Evolutionary conservation across 2,113 vertebrate species (phyloP), one percentile per base, ranked within the genome.

Genomic region (Apteryx mantelli): DNA sequence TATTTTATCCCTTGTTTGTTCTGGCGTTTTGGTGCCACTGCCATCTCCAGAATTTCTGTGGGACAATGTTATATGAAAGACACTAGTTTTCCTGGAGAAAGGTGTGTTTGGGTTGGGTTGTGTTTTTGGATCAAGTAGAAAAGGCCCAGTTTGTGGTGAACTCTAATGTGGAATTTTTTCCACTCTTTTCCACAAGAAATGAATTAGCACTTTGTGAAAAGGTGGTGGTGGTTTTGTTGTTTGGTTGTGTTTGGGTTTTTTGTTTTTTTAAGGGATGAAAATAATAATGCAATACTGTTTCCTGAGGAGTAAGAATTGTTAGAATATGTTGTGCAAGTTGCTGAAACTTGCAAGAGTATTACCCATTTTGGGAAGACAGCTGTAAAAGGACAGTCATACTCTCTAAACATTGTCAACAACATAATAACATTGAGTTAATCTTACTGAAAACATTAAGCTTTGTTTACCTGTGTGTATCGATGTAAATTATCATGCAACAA

Each of bases 181-280:
- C 4, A 4, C 24, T 42, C 18, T 34, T 11, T 66, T 66, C 42
- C 40, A 7, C 2, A 24, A 28, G 8, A 63, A 24, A 3, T 53
- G 21, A 25, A 68, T 3, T 36, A 80, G 19, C 30, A 64, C 7
- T 91, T 52, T 21, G 0, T 64, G 15, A 0, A 2, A 36, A 61
- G 12, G 24, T 50, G 28, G 21, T 46, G 44, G 44, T 46, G 36
- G 36, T 38, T 38, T 38, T 38, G 36, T 38, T 38, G 36, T 38
- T 38, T 38, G 36, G 36, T 38, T 38, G 36, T 46, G 44, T 14
- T 46, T 46, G 16, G 44, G 12, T 46, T 46, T 46, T 46, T 46
- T 46, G 13, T 32, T 30, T 1, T 21, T 50, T 50, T 40, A 74
- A 55, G 13, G 4, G 11, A 6, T 44, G 14, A 9, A 42, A 34